phyloP scores from a whole-genome alignment of 2,797 vertebrate genomes.

The Lophotriccus pileatus region DNA sequence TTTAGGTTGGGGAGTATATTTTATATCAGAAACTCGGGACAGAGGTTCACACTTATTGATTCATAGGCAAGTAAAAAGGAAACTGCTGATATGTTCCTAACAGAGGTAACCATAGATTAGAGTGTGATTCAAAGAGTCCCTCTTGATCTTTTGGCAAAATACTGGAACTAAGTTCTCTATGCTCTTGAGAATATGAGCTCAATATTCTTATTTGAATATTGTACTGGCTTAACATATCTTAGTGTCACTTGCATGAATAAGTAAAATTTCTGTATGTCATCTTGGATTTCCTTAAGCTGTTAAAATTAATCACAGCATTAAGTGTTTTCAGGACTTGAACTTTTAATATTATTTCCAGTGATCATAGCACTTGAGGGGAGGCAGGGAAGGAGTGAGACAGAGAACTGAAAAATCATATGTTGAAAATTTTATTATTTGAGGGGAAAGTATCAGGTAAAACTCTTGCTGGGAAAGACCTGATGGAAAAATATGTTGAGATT shows the following conservation, averaged over 20 bases:
- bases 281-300: slow-evolving; percentile 30
- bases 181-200: not conserved
- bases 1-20: not conserved
- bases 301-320: slow-evolving; percentile 44
- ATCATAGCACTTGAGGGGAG: not conserved
- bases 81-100: not conserved
- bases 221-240: slow-evolving; percentile 7
- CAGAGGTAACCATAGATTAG: not conserved
- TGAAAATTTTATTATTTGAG: slow-evolving; percentile 12
- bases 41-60: not conserved
- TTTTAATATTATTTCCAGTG: slow-evolving; percentile 60
- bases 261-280: slow-evolving; percentile 39
- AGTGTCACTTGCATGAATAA: slow-evolving; percentile 7
- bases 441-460: slow-evolving; percentile 25
- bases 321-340: slow-evolving; percentile 43
- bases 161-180: not conserved
- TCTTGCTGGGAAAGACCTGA: slow-evolving; percentile 21
- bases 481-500: slow-evolving; percentile 59
- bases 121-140: not conserved
- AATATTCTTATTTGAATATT: not conserved
- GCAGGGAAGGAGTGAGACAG: not conserved
- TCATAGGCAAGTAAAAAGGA: not conserved
- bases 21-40: not conserved
- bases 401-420: slow-evolving; percentile 45
- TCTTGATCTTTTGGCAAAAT: not conserved